Evolutionary conservation across 2,888 invertebrate species (phyloP).

Genomic region (Drosophila phalerata): DNA sequence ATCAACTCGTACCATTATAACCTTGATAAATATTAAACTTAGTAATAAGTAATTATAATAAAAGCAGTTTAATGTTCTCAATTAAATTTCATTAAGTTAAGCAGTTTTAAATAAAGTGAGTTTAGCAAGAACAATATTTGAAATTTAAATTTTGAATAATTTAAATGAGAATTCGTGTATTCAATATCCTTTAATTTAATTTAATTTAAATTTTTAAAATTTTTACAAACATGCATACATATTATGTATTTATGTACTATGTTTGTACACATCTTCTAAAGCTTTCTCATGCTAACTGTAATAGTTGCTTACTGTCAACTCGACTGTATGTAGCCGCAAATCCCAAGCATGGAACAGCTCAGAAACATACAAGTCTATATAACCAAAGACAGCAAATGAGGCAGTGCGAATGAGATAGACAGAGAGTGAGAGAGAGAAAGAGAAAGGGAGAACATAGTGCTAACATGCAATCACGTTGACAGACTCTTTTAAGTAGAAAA

Average conservation of each 20-base stretch:
- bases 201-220: background rate
- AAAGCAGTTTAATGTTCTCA: too few species aligned
- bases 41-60: too few species aligned
- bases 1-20: background rate
- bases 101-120: too few species aligned
- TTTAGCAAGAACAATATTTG: too few species aligned
- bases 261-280: conserved; percentile 22
- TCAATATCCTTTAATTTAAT: too few species aligned
- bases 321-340: conserved; percentile 61
- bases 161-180: too few species aligned
- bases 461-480: conserved; percentile 78
- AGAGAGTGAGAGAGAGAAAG: background rate
- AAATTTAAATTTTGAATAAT: too few species aligned
- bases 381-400: conserved; percentile 1
- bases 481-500: conserved; percentile 74
- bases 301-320: conserved; percentile 50
- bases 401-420: background rate
- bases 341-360: conserved; percentile 19
- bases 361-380: background rate
- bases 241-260: conserved; percentile 6
- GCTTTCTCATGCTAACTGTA: conserved; percentile 27
- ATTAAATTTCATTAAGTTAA: too few species aligned
- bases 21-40: too few species aligned
- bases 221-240: background rate
- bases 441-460: conserved; percentile 33